A percentile compares a stretch with the other conserved stretches of the same genome.
phyloP scores from a whole-genome alignment of 2,113 vertebrate species.

The Callopanchax toddi region DNA sequence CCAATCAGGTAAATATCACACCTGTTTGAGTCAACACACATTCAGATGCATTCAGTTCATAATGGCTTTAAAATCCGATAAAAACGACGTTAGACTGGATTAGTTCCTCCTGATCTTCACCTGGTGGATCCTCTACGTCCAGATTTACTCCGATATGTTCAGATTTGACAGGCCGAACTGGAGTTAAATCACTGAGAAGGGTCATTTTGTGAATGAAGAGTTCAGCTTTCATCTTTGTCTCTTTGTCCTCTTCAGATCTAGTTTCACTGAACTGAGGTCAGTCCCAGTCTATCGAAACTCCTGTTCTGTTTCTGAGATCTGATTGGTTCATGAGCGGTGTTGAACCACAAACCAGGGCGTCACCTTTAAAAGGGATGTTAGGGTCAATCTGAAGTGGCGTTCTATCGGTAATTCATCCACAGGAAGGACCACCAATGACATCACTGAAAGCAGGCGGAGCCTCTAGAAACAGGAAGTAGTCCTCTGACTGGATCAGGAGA shows the following conservation, averaged over 20 bases:
- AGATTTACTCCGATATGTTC: no score
- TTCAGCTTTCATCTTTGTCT: background rate
- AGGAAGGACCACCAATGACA: no score
- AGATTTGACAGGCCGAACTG: no score
- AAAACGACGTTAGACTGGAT: no score
- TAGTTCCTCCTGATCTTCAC: background rate
- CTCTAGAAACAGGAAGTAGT: no score
- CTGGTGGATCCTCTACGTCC: background rate
- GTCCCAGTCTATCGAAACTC: slow-evolving; percentile 6
- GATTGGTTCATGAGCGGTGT: no score
- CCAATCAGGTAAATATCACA: slow-evolving; percentile 38
- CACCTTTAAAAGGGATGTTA: background rate
- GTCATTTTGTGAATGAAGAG: background rate
- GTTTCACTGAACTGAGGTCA: slow-evolving; percentile 22
- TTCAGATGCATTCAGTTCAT: background rate
- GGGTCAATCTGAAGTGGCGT: no score
- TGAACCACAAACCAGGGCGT: background rate
- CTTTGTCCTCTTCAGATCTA: slow-evolving; percentile 1
- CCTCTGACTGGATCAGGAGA: no score
- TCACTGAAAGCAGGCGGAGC: no score
- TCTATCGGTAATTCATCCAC: no score
- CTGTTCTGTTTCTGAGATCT: background rate
- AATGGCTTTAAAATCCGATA: background rate
- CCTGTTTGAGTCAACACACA: slow-evolving; percentile 31
- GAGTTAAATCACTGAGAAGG: background rate